Percentiles rank a stretch among this genome's conserved stretches.
Conservation (phyloP, 2,888 invertebrate genomes). For the Drosophila gaucha region DNA sequence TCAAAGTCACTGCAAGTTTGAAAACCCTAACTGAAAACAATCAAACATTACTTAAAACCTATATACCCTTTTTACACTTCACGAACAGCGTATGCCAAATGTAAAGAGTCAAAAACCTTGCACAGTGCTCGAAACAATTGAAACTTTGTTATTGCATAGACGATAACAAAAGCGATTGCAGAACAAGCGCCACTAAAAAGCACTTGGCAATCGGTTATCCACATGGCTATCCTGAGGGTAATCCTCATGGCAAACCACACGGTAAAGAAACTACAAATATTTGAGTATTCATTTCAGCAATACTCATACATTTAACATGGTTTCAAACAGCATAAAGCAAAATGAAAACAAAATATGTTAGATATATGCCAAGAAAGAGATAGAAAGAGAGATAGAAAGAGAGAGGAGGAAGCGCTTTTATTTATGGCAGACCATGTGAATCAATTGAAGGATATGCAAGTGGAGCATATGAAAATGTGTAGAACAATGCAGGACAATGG, state of each 20-base stretch:
- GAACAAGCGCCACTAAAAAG: conserved; percentile 15
- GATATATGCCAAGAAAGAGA: conserved; percentile 1
- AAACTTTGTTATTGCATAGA: conserved; percentile 46
- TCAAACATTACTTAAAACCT: not conserved
- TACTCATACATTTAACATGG: conserved; percentile 3
- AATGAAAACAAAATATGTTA: not conserved
- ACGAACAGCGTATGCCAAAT: not conserved
- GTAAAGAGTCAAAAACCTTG: conserved; percentile 43
- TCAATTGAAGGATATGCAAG: conserved; percentile 29
- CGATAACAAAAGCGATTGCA: conserved; percentile 33
- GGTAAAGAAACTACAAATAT: not conserved
- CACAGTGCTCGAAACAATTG: conserved; percentile 51
- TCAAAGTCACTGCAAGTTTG: too few relatives aligned
- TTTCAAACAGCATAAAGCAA: not conserved
- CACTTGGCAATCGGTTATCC: not conserved
- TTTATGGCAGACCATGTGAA: conserved; percentile 32
- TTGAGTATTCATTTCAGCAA: conserved; percentile 14
- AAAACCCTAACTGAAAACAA: too few relatives aligned
- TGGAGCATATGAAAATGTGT: conserved; percentile 14
- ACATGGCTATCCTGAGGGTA: conserved; percentile 6
- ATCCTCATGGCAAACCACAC: conserved; percentile 11
- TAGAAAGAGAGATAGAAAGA: not conserved
- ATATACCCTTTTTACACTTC: not conserved
- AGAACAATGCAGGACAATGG: conserved; percentile 25
- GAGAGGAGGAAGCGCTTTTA: not conserved